Evolutionary conservation across 1,140 invertebrate species (phyloP).

Genomic region (Brachionus sp.): DNA sequence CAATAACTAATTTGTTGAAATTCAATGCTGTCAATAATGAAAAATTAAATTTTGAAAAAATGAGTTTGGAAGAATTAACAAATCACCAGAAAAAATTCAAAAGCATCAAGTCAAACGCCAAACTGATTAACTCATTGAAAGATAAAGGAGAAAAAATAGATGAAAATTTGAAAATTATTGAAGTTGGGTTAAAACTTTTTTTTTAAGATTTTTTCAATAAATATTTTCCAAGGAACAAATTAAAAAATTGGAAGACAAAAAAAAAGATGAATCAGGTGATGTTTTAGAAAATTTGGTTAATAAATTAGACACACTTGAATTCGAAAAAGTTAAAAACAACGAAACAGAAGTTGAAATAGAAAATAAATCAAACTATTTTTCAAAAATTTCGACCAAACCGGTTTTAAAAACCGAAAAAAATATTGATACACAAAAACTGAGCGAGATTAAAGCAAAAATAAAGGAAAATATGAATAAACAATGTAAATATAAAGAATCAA

Average conservation of each 20-base stretch:
- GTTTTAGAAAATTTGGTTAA: background rate
- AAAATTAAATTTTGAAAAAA: background rate
- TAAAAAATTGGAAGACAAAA: background rate
- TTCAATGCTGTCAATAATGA: background rate
- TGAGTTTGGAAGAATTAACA: background rate
- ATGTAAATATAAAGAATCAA: background rate
- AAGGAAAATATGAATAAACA: background rate
- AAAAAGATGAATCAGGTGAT: background rate
- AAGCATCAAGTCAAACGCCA: background rate
- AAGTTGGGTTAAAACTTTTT: background rate
- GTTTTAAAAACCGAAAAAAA: background rate
- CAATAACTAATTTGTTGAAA: background rate
- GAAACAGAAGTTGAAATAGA: background rate
- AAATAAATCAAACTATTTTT: conserved; percentile 14
- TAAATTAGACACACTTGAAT: background rate
- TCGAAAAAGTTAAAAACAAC: background rate
- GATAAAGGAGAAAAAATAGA: conserved; percentile 22
- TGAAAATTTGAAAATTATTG: background rate
- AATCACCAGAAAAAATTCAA: background rate
- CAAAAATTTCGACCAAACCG: background rate
- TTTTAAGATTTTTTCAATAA: background rate
- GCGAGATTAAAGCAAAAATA: background rate
- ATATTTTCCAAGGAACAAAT: background rate
- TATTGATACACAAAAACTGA: conserved; percentile 2
- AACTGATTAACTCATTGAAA: background rate